Base-by-base conservation (phyloP, 2,113 vertebrate genomes). In the Mustela nigripes region DNA sequence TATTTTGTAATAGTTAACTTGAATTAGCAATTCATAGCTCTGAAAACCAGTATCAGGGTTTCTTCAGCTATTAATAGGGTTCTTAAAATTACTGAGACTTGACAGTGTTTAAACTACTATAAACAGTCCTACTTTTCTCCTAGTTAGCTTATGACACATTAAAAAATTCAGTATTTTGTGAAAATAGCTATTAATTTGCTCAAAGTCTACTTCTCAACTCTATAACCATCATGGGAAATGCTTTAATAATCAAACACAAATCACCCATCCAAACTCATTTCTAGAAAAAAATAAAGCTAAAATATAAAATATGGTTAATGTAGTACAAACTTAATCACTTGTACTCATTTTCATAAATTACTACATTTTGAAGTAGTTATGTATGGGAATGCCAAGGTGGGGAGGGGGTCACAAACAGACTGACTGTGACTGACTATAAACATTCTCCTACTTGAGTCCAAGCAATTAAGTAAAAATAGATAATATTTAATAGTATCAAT, bases 1-100 rank as follows among this genome's bases (percentile, higher is more conserved):
- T 99, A 99, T 98, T 99, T 99, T 98, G 96, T 98, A 99, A 99
- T 98, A 98, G 97, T 99, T 99, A 99, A 99, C 97, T 97, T 97
- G 97, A 99, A 98, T 99, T 99, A 99, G 98, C 90, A 98, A 97
- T 98, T 98, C 96, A 98, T 94, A 98, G 97, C 86, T 96, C 92
- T 98, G 96, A 98, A 99, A 98, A 95, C 69, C 89, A 97, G 91
- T 87, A 96, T 98, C 98, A 98, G 98, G 81, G 83, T 80, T 86
- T 74, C 53, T 87, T 82, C 91, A 93, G 89, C 53, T 98, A 97
- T 97, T 97, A 98, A 96, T 96, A 98, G 91, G 90, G 96, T 97
- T 98, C 96, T 98, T 98, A 98, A 98, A 98, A 98, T 90, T 97
- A 97, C 96, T 98, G 97, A 97, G 85, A 98, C 95, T 97, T 96